Evolutionary conservation across 2,888 invertebrate species (phyloP).

Genomic region (Gonocerus acuteangulatus): DNA sequence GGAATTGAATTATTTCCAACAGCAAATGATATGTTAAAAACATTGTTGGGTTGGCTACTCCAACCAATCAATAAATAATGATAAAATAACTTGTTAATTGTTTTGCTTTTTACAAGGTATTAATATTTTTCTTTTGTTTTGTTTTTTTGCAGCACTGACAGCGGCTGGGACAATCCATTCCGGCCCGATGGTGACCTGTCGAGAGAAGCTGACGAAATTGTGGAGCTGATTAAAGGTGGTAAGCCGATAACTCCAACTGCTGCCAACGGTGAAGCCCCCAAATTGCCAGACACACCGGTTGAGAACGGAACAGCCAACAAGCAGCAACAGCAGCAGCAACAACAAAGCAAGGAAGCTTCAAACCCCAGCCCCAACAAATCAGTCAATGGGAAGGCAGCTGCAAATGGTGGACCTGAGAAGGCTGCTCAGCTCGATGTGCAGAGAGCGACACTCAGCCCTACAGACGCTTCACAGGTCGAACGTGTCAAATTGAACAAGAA

Average conservation of each 20-base stretch:
- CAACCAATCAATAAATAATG: no score
- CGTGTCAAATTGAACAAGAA: slow-evolving; percentile 90
- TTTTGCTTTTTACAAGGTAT: no score
- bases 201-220: slow-evolving; percentile 91
- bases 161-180: slow-evolving; percentile 96
- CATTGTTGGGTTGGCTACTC: no score
- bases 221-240: slow-evolving; percentile 85
- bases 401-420: slow-evolving; percentile 39
- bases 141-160: slow-evolving; percentile 68
- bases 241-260: slow-evolving; percentile 70
- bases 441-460: slow-evolving; percentile 60
- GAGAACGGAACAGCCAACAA: slow-evolving; percentile 18
- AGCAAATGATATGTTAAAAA: no score
- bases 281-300: slow-evolving; percentile 39
- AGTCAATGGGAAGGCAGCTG: slow-evolving; percentile 43
- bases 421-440: slow-evolving; percentile 54
- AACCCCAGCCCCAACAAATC: slow-evolving; percentile 25
- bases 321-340: background rate
- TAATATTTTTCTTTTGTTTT: no score
- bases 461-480: slow-evolving; percentile 70
- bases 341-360: background rate
- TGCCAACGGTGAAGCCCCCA: slow-evolving; percentile 48
- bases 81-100: no score
- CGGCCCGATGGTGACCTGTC: slow-evolving; percentile 92
- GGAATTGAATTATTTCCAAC: no score